phyloP scores from a whole-genome alignment of 2,888 invertebrate genomes.

The Elmis aenea region DNA sequence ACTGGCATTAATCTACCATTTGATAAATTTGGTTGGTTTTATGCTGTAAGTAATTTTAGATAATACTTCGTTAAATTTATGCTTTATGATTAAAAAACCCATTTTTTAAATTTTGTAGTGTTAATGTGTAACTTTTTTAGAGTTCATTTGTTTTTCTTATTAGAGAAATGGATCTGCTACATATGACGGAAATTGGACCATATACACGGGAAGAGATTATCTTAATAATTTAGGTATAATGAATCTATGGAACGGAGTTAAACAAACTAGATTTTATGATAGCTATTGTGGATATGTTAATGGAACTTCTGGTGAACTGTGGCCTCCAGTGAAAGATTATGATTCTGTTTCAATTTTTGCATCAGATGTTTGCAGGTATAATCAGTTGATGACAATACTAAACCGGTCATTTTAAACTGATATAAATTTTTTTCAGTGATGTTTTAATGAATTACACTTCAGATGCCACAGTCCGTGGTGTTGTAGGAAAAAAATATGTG shows the following conservation, averaged over 20 bases:
- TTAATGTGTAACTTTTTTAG: slow-evolving; percentile 5
- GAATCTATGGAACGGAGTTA: slow-evolving; percentile 63
- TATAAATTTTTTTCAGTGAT: neutral
- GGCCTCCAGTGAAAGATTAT: slow-evolving; percentile 63
- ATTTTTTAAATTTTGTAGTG: neutral
- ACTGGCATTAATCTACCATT: slow-evolving; percentile 57
- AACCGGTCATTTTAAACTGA: neutral
- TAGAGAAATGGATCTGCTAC: slow-evolving; percentile 69
- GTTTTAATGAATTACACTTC: neutral
- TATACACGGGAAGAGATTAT: slow-evolving; percentile 66
- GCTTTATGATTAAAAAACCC: neutral
- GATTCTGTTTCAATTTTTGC: slow-evolving; percentile 62
- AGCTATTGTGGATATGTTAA: slow-evolving; percentile 61
- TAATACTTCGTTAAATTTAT: slow-evolving; percentile 1
- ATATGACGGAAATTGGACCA: slow-evolving; percentile 73
- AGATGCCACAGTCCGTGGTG: slow-evolving; percentile 39
- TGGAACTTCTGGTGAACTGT: slow-evolving; percentile 76
- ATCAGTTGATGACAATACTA: neutral
- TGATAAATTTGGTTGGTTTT: slow-evolving; percentile 83
- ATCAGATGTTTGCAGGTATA: slow-evolving; percentile 72
- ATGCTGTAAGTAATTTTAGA: slow-evolving; percentile 55
- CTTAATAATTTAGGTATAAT: slow-evolving; percentile 64
- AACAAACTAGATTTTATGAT: slow-evolving; percentile 52
- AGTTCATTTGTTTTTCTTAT: slow-evolving; percentile 28
- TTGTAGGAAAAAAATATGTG: slow-evolving; percentile 52